Conservation (phyloP, 2,888 invertebrate genomes). For the Heliconius aoede region DNA sequence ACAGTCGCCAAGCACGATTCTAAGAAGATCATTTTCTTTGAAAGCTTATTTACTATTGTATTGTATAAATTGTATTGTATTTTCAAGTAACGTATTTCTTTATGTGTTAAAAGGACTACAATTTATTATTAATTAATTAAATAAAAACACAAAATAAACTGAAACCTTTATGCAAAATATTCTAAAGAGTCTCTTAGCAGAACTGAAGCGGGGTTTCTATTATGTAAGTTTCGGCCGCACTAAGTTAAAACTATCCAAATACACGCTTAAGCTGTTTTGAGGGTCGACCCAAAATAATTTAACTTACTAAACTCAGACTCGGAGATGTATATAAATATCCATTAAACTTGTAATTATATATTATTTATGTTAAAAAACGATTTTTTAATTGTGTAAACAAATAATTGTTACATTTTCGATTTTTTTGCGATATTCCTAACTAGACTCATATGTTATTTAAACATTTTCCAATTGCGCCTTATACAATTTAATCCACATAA, state of each 20-base stretch:
- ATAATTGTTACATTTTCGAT: no score
- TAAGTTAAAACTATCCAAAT: conserved; percentile 70
- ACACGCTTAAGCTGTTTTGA: conserved; percentile 39
- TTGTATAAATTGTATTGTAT: no score
- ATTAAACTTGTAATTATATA: not conserved
- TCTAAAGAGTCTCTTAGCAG: conserved; percentile 27
- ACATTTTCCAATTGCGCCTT: not conserved
- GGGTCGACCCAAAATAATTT: conserved; percentile 31
- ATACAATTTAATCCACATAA: no score
- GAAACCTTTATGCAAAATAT: not conserved
- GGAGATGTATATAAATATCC: conserved; percentile 9
- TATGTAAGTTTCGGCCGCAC: conserved; percentile 50
- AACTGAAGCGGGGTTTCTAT: conserved; percentile 37
- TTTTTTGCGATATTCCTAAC: not conserved
- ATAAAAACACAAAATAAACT: not conserved
- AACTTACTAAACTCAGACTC: conserved; percentile 24
- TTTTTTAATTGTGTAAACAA: no score
- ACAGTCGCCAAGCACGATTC: conserved; percentile 1
- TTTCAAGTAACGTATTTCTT: no score
- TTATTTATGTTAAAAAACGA: not conserved
- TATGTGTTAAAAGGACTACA: not conserved
- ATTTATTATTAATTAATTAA: no score
- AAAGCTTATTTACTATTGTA: conserved; percentile 4
- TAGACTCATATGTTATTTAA: not conserved
- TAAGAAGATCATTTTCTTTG: not conserved